Percentiles rank a stretch among this genome's conserved stretches.
Evolutionary conservation across 2,888 invertebrate species (phyloP).

Genomic region (Steinernema carpocapsae): DNA sequence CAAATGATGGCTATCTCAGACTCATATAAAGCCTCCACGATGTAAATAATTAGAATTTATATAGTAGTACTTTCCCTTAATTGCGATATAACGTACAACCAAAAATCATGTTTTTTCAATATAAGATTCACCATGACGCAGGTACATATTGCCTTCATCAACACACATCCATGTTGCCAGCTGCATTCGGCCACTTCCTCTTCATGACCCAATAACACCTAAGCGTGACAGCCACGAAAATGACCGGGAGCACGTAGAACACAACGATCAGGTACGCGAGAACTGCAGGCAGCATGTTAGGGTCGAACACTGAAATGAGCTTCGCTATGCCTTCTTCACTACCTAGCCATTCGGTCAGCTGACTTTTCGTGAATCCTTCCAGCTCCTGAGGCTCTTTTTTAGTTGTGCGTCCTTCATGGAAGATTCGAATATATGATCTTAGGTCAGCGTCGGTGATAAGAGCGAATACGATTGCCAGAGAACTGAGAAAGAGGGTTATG

Average conservation of each 20-base stretch:
- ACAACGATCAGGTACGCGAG: background rate
- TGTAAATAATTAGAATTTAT: too few species aligned
- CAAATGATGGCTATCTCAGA: too few species aligned
- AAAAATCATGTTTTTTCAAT: too few species aligned
- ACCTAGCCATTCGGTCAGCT: background rate
- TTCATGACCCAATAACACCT: background rate
- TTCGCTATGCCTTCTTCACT: background rate
- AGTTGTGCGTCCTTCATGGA: background rate
- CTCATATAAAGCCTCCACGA: too few species aligned
- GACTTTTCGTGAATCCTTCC: background rate
- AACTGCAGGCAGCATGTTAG: background rate
- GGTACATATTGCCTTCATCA: too few species aligned
- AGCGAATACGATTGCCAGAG: constrained; percentile 4
- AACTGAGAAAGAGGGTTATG: constrained; percentile 11
- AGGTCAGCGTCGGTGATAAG: background rate
- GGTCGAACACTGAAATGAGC: too few species aligned
- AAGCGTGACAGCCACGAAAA: background rate
- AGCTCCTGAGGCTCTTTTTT: background rate
- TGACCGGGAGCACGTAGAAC: constrained; percentile 2
- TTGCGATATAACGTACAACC: too few species aligned
- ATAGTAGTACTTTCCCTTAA: too few species aligned
- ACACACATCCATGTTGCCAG: too few species aligned
- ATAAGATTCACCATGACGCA: too few species aligned
- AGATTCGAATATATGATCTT: background rate
- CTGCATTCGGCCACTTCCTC: too few species aligned